Percentiles rank a stretch among this genome's conserved stretches.
phyloP scores from a whole-genome alignment of 2,113 vertebrate genomes.

The Poeciliopsis occidentalis region DNA sequence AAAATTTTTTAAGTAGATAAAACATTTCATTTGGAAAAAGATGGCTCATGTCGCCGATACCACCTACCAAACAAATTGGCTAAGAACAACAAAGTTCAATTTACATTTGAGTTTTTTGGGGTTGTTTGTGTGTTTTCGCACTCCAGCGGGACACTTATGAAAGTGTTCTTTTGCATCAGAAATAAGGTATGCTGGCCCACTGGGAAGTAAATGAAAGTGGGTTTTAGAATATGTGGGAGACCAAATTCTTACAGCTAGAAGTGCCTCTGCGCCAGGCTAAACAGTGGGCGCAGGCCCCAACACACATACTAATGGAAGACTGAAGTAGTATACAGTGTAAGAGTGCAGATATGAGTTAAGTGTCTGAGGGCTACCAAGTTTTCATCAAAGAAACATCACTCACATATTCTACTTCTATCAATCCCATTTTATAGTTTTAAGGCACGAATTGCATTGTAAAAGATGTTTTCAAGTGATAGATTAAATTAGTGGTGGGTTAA shows the following conservation, averaged over 20 bases:
- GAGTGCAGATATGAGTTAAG: constrained; percentile 58
- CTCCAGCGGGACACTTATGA: constrained; percentile 69
- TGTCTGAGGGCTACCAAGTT: constrained; percentile 61
- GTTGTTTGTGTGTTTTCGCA: constrained; percentile 73
- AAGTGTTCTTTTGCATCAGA: constrained; percentile 75
- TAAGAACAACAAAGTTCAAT: constrained; percentile 80
- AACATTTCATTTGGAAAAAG: constrained; percentile 68
- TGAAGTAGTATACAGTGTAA: constrained; percentile 60
- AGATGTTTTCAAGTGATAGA: too few species aligned
- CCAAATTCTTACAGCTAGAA: constrained; percentile 66
- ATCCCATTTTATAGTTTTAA: not conserved
- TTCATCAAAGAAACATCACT: constrained; percentile 72
- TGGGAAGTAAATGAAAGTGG: constrained; percentile 70
- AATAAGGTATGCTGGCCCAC: constrained; percentile 67
- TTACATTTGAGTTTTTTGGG: constrained; percentile 66
- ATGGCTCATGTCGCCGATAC: constrained; percentile 69
- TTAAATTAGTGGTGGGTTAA: too few species aligned
- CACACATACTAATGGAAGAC: constrained; percentile 79
- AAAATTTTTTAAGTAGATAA: constrained; percentile 76
- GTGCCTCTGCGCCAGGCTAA: constrained; percentile 76
- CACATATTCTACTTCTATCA: constrained; percentile 41
- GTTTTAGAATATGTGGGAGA: constrained; percentile 73
- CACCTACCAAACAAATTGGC: constrained; percentile 75
- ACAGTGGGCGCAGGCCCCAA: constrained; percentile 76
- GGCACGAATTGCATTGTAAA: too few species aligned